A percentile compares a stretch with the other conserved stretches of the same genome.
Conservation (phyloP, 1,140 invertebrate genomes). For the Drosophila obscura region DNA sequence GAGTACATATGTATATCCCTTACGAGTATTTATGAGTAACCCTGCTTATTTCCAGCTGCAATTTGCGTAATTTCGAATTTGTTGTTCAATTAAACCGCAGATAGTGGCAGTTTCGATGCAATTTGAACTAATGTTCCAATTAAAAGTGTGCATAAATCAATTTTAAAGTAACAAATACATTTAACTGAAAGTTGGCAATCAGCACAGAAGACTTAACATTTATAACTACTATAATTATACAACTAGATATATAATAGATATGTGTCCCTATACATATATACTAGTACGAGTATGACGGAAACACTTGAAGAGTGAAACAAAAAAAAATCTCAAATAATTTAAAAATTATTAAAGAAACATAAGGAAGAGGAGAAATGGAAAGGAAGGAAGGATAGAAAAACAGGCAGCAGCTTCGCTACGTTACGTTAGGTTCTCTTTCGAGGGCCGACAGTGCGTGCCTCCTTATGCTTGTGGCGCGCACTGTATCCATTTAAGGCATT, state of each 20-base stretch:
- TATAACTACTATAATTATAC: slow-evolving; percentile 53
- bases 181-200: slow-evolving; percentile 76
- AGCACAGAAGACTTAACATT: slow-evolving; percentile 79
- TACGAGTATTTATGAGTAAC: background rate
- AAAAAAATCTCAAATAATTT: slow-evolving; percentile 56
- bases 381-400: slow-evolving; percentile 5
- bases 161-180: slow-evolving; percentile 37
- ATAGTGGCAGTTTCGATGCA: slow-evolving; percentile 16
- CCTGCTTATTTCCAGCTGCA: too few species aligned
- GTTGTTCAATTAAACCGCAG: slow-evolving; percentile 43
- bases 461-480: background rate
- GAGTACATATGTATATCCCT: slow-evolving; percentile 14
- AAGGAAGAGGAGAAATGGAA: background rate
- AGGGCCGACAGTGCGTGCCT: slow-evolving; percentile 4
- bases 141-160: slow-evolving; percentile 41
- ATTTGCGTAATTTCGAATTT: slow-evolving; percentile 43
- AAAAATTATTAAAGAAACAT: slow-evolving; percentile 50
- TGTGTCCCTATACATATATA: slow-evolving; percentile 12
- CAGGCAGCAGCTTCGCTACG: slow-evolving; percentile 27
- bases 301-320: slow-evolving; percentile 32
- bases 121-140: slow-evolving; percentile 10
- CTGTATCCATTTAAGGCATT: slow-evolving; percentile 41
- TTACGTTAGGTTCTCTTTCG: slow-evolving; percentile 9
- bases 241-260: slow-evolving; percentile 18
- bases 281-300: slow-evolving; percentile 20